Evolutionary conservation across 2,113 vertebrate species (phyloP).

Genomic region (Dasyprocta punctata): DNA sequence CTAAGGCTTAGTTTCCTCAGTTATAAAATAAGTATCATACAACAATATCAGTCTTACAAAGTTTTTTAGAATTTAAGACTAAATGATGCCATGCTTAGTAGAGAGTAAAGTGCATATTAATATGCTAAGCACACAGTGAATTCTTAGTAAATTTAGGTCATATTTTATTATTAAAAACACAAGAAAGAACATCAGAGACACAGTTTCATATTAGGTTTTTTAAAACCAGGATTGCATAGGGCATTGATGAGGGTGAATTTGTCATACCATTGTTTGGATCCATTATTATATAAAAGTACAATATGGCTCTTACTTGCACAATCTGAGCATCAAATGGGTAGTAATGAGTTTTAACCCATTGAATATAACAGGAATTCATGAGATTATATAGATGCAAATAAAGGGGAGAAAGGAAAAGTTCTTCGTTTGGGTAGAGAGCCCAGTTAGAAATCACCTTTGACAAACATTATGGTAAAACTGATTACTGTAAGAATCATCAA

Average conservation of each 20-base stretch:
- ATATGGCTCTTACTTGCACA: background rate
- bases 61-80: background rate
- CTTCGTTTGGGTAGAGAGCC: background rate
- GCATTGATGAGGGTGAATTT: background rate
- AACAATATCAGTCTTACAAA: background rate
- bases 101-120: background rate
- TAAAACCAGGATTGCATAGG: background rate
- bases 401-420: background rate
- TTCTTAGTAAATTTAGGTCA: background rate
- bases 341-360: background rate
- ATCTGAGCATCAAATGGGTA: background rate
- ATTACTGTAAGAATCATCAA: background rate
- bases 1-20: background rate
- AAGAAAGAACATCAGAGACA: background rate
- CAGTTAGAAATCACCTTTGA: background rate
- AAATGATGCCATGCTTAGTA: background rate
- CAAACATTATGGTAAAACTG: background rate
- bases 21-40: background rate
- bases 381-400: background rate
- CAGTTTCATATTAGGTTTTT: background rate
- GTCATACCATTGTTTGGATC: background rate
- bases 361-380: background rate
- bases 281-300: background rate
- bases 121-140: background rate
- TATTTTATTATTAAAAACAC: background rate